Evolutionary conservation across 2,888 invertebrate species (phyloP), one percentile per base, ranked within the genome.

Genomic region (Chromoteleia sp.): DNA sequence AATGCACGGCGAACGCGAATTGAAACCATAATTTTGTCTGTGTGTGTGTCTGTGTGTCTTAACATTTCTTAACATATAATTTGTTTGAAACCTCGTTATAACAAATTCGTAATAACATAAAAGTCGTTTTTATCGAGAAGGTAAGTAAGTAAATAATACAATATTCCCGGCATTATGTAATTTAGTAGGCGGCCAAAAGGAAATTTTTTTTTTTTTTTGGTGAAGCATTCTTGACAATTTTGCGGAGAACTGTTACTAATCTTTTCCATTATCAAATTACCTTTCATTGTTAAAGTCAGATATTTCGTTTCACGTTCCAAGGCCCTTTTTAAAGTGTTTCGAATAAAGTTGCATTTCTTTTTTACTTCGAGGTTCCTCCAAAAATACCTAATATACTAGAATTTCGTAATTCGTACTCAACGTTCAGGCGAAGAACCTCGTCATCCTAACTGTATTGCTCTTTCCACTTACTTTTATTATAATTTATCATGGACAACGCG

Each of bases 191-290:
- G 83, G 85, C 85, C 81, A 77, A 83, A 82, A 76, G 76, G 52
- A 74, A 67, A 78, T 43, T 54, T 54, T 43, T 65, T 71, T 73
- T 54, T 83, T 80, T 74, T 25, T 56, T n/a, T n/a, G n/a, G n/a
- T 56, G 33, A 36, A 43, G 48, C 25, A 45, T 81, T 39, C 52
- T 76, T 65, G 54, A 75, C 17, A 50, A 65, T 75, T 70, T 65
- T 67, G 19, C 50, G 17, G 33, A 43, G 15, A 36, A 58, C 29
- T 14, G 59, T 48, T 82, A 85, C 85, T 83, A 54, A 85, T 83
- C 85, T 86, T 83, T 85, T 84, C 87, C 87, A 87, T 87, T 87
- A 87, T 86, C 85, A 86, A 87, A 87, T 87, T 87, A 86, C 82
- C 79, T 83, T 84, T 81, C 68, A 63, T 77, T 75, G 81, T 76